A percentile compares a stretch with the other conserved stretches of the same genome.
Evolutionary conservation across 2,888 invertebrate genomes (phyloP).

Genomic region (Drosophila borborema): DNA sequence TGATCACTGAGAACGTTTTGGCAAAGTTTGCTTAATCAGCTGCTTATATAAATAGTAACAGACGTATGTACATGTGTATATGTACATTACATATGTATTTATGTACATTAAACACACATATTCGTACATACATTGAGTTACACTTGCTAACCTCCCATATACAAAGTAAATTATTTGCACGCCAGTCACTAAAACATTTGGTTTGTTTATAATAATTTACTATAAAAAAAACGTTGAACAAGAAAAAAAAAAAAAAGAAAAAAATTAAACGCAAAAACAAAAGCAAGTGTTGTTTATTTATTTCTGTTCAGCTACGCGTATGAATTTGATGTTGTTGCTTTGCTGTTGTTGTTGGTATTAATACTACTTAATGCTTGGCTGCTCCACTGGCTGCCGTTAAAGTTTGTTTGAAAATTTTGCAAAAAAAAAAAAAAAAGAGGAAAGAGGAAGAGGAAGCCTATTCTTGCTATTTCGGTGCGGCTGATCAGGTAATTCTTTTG

Average conservation of each 20-base stretch:
- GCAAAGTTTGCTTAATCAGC: constrained; percentile 45
- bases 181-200: constrained; percentile 68
- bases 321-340: constrained; percentile 12
- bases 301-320: constrained; percentile 3
- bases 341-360: constrained; percentile 20
- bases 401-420: constrained; percentile 39
- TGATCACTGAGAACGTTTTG: constrained; percentile 27
- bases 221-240: constrained; percentile 54
- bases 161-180: constrained; percentile 63
- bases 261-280: constrained; percentile 40
- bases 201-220: constrained; percentile 74
- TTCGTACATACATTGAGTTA: not conserved
- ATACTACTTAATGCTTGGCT: constrained; percentile 35
- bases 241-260: constrained; percentile 7
- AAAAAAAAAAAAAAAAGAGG: not conserved
- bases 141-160: constrained; percentile 1
- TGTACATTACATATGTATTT: not conserved
- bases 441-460: not conserved
- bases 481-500: constrained; percentile 3
- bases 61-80: constrained; percentile 8
- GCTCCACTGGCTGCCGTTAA: constrained; percentile 11
- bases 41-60: constrained; percentile 39
- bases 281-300: constrained; percentile 47
- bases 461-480: constrained; percentile 16
- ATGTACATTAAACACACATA: too few relatives aligned